These are phyloP conservation scores for Yponomeuta evonymella DNA, from an alignment of 2,888 invertebrate genomes.

Conservation along the genomic window DNA sequence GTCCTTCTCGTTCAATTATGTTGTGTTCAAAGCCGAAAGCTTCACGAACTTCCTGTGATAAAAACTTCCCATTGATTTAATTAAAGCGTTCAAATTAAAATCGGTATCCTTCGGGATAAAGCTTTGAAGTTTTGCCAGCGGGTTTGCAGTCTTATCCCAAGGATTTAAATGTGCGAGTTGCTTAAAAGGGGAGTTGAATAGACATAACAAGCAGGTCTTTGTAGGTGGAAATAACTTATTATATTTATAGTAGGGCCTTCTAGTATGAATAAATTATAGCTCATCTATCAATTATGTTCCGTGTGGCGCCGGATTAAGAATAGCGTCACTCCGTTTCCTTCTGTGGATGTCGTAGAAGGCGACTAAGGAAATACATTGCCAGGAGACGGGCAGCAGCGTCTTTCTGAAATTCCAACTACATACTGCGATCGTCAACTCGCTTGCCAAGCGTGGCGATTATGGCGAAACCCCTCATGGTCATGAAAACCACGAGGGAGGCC, in stretches of 20 bases:
- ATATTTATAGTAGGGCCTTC: neutral
- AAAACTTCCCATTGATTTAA: conserved; percentile 7
- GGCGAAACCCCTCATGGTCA: no score
- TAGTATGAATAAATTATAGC: neutral
- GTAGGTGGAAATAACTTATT: neutral
- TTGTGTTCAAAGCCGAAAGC: neutral
- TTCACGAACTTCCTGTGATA: neutral
- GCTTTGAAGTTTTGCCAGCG: neutral
- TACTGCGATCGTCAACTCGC: no score
- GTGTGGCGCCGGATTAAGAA: no score
- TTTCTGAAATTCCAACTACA: no score
- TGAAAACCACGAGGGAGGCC: no score
- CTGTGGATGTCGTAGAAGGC: no score
- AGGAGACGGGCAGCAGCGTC: no score
- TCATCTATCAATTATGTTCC: no score
- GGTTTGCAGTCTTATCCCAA: neutral
- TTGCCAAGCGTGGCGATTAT: no score
- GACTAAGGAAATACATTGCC: no score
- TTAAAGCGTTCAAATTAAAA: conserved; percentile 10
- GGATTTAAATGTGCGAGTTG: neutral
- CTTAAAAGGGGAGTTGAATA: neutral
- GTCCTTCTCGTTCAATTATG: no score
- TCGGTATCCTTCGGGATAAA: neutral
- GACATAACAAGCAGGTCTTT: neutral
- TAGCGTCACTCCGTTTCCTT: no score